These are phyloP conservation scores for Podarcis muralis DNA, from an alignment of 2,113 vertebrate genomes.

Conservation along the genomic window DNA sequence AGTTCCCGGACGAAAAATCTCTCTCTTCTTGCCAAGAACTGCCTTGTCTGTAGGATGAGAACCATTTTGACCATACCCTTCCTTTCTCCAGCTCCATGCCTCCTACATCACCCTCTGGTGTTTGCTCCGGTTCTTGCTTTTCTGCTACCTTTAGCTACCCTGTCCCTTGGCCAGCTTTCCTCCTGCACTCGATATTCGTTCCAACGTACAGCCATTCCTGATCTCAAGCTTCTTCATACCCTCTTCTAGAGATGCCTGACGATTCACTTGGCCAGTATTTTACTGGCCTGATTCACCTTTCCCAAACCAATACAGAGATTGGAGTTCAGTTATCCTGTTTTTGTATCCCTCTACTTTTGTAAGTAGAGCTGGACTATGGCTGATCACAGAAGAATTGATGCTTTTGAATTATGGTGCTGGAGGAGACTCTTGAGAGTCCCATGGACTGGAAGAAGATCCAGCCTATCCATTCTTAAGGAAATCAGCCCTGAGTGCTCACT, in stretches of 20 bases:
- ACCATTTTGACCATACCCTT: neutral
- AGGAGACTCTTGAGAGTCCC: too few species aligned
- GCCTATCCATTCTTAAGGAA: too few species aligned
- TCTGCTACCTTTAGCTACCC: neutral
- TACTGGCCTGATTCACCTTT: neutral
- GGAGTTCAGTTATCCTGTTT: too few species aligned
- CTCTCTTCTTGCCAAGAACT: neutral
- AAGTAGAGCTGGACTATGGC: too few species aligned
- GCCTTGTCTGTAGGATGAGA: neutral
- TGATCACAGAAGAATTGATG: too few species aligned
- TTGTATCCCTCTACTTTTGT: too few species aligned
- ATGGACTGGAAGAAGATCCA: too few species aligned
- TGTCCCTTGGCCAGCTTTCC: neutral
- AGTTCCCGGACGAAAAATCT: too few species aligned
- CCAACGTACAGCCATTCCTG: neutral
- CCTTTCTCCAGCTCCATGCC: neutral
- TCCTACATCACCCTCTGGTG: neutral
- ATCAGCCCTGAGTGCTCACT: too few species aligned
- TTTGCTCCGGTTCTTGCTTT: neutral
- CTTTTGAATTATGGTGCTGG: too few species aligned
- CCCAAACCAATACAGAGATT: neutral
- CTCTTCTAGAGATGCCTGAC: neutral
- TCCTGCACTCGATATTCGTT: neutral
- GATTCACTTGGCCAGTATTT: neutral
- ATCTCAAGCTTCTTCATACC: neutral